Evolutionary conservation across 2,888 invertebrate genomes (phyloP).

Genomic region (Drosophila neoperkinsi): DNA sequence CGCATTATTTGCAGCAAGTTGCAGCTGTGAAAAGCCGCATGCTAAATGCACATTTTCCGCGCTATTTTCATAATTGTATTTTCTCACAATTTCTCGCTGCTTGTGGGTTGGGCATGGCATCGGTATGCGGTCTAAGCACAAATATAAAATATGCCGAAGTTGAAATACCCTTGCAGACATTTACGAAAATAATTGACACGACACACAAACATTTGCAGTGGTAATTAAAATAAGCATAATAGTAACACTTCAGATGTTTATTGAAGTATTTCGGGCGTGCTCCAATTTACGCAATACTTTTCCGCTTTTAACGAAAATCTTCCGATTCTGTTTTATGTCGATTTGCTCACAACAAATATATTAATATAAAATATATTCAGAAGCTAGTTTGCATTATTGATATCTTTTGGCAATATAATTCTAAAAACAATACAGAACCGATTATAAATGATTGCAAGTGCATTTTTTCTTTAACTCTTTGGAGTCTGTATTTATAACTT

Average conservation of each 20-base stretch:
- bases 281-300: neutral
- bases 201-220: neutral
- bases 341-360: neutral
- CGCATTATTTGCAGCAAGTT: constrained; percentile 15
- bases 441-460: neutral
- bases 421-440: neutral
- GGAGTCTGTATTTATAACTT: too few relatives aligned
- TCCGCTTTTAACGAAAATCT: neutral
- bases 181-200: neutral
- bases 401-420: neutral
- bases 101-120: constrained; percentile 5
- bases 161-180: constrained; percentile 5
- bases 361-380: neutral
- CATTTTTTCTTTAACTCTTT: neutral
- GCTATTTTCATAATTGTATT: constrained; percentile 70
- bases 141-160: constrained; percentile 37
- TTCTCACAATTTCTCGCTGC: constrained; percentile 39
- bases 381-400: neutral
- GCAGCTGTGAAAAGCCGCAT: constrained; percentile 38
- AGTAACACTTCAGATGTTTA: neutral
- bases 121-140: constrained; percentile 20
- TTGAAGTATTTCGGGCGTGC: neutral
- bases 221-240: neutral
- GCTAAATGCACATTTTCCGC: constrained; percentile 45
- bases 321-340: neutral